Percentiles rank a stretch among this genome's conserved stretches.
phyloP scores from a whole-genome alignment of 2,888 invertebrate genomes.

The Ethmia dodecea region DNA sequence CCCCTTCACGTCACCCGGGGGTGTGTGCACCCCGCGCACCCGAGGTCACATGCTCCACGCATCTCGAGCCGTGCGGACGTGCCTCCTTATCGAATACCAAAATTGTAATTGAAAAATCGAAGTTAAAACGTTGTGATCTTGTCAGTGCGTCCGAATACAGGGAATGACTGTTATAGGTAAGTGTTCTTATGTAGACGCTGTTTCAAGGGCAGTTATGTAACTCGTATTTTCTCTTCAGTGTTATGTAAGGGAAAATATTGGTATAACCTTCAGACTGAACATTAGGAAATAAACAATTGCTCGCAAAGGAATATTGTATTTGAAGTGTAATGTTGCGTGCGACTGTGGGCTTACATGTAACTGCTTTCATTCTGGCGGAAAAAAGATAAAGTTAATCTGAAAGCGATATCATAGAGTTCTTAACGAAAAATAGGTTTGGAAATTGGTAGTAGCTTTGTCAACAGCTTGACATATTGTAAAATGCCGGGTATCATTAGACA shows the following conservation, averaged over 20 bases:
- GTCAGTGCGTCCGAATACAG: constrained; percentile 21
- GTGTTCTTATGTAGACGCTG: constrained; percentile 11
- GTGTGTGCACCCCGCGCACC: constrained; percentile 47
- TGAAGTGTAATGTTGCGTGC: no score
- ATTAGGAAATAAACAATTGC: constrained; percentile 1
- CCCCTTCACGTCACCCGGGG: constrained; percentile 44
- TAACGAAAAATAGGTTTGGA: no score
- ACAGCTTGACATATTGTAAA: no score
- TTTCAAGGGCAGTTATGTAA: constrained; percentile 15
- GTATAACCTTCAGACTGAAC: constrained; percentile 30
- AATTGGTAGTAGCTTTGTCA: no score
- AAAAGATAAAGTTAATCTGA: no score
- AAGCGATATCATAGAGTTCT: no score
- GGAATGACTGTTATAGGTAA: constrained; percentile 61
- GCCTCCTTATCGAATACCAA: constrained; percentile 20
- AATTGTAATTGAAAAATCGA: constrained; percentile 17
- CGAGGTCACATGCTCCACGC: constrained; percentile 65
- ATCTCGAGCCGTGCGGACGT: constrained; percentile 45
- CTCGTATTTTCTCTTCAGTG: constrained; percentile 14
- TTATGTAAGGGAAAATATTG: constrained; percentile 37
- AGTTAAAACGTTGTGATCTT: constrained; percentile 24
- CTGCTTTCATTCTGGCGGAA: no score
- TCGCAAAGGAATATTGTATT: constrained; percentile 8
- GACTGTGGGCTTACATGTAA: no score
- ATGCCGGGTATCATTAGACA: no score